A percentile compares a stretch with the other conserved stretches of the same genome.
Evolutionary conservation across 1,140 invertebrate genomes (phyloP).

Genomic region (Leptopilina boulardi): DNA sequence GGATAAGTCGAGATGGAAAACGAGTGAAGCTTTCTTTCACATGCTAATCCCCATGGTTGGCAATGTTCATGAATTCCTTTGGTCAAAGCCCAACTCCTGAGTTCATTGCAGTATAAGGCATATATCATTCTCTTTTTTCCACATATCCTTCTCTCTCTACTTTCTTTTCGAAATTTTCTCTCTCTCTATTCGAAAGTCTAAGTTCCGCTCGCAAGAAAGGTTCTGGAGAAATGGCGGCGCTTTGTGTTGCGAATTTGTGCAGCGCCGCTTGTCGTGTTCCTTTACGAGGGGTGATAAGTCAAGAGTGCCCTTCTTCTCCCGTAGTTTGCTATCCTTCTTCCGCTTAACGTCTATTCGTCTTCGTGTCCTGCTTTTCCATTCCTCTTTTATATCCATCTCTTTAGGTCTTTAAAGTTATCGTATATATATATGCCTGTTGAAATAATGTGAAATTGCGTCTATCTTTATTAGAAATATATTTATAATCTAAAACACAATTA

Average conservation of each 20-base stretch:
- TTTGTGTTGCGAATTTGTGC: slow-evolving; percentile 69
- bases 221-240: slow-evolving; percentile 63
- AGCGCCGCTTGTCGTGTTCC: slow-evolving; percentile 62
- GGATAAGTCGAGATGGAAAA: slow-evolving; percentile 43
- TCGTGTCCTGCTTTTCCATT: slow-evolving; percentile 28
- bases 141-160: slow-evolving; percentile 44
- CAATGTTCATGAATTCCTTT: slow-evolving; percentile 72
- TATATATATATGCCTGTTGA: not conserved
- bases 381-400: not conserved
- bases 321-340: slow-evolving; percentile 41
- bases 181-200: slow-evolving; percentile 29
- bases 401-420: not conserved
- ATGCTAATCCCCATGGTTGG: slow-evolving; percentile 70
- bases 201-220: slow-evolving; percentile 61
- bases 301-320: slow-evolving; percentile 50
- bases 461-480: too few species aligned
- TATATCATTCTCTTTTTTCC: slow-evolving; percentile 46
- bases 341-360: slow-evolving; percentile 39
- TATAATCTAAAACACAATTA: too few species aligned
- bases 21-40: slow-evolving; percentile 68
- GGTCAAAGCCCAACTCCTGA: slow-evolving; percentile 65
- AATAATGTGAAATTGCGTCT: too few species aligned
- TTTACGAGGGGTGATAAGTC: slow-evolving; percentile 65
- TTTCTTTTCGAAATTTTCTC: slow-evolving; percentile 42
- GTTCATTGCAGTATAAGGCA: slow-evolving; percentile 51